A percentile compares a stretch with the other conserved stretches of the same genome.
Conservation (phyloP, 2,113 vertebrate species). For the Epinephelus lanceolatus region DNA sequence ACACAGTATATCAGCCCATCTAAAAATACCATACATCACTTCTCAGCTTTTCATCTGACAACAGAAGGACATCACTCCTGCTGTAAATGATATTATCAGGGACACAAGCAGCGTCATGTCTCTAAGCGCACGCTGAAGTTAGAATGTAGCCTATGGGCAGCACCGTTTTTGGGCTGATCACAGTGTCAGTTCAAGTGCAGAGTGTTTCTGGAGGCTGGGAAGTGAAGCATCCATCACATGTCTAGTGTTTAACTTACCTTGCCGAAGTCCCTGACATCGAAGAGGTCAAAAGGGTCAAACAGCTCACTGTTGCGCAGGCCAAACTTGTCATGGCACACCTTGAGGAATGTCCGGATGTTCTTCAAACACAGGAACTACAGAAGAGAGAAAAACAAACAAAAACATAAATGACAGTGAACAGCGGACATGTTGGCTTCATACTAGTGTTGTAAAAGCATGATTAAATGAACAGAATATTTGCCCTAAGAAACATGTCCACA, state of each 20-base stretch:
- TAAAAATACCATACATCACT: slow-evolving; percentile 9
- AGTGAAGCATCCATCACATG: background rate
- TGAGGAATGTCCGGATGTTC: slow-evolving; percentile 97
- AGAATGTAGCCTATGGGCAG: slow-evolving; percentile 5
- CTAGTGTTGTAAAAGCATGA: background rate
- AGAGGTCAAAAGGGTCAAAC: slow-evolving; percentile 98
- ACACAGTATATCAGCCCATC: background rate
- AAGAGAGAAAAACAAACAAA: background rate
- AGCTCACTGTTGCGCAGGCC: slow-evolving; percentile 95
- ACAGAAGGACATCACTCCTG: background rate
- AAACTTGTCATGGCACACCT: slow-evolving; percentile 97
- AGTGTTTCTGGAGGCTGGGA: background rate
- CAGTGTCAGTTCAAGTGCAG: slow-evolving; percentile 2
- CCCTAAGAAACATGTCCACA: background rate
- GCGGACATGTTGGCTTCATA: background rate
- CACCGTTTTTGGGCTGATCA: background rate
- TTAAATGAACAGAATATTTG: slow-evolving; percentile 20
- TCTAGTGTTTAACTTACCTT: slow-evolving; percentile 89
- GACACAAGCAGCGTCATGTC: slow-evolving; percentile 30
- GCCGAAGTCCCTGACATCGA: slow-evolving; percentile 97
- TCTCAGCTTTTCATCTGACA: slow-evolving; percentile 21
- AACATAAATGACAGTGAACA: no score
- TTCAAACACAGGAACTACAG: slow-evolving; percentile 96
- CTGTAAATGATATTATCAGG: slow-evolving; percentile 1
- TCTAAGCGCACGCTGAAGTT: background rate